Evolutionary conservation across 1,140 invertebrate species (phyloP), one percentile per base, ranked within the genome.

Genomic region (Phenacoccus solenopsis): DNA sequence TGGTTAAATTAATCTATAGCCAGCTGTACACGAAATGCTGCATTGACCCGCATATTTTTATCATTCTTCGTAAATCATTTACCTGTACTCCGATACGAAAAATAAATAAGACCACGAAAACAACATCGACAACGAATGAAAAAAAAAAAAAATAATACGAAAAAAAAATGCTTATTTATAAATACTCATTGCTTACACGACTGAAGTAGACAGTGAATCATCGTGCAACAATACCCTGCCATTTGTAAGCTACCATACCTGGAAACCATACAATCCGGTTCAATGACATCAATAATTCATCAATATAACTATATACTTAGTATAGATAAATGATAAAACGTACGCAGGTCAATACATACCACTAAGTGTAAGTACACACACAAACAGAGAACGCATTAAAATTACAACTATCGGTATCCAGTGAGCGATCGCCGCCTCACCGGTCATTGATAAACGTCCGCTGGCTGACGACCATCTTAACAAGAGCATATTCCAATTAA

Each of bases 231-330:
- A 64, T 25, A 64, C 59, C 59, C 59, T 64, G 59, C 59, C 22
- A 64, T 22, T 64, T 64, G 59, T 64, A 64, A 64, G 59, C 59
- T 64, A 64, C 59, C 59, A 64, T 20, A 64, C 59, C 59, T 64
- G 59, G 59, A 64, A 64, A 64, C 59, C 59, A 64, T 24, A 64
- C 21, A 64, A 9, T 25, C 59, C 5, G 38, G 38, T 49, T 49
- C 38, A 49, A 49, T 49, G n/a, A n/a, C 38, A 49, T 9, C 30
- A 49, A 49, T 49, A 49, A 16, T 16, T n/a, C 3, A n/a, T 49
- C 13, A 49, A 5, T 49, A 49, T 49, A 49, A 4, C 12, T 49
- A 49, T 9, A 49, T n/a, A 49, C 13, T 32, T 32, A 32, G 5
- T 32, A 32, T 32, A 7, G 5, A 49, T 9, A 49, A 49, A 49